Evolutionary conservation across 2,888 invertebrate species (phyloP).

Genomic region (Pandemis cinnamomeana): DNA sequence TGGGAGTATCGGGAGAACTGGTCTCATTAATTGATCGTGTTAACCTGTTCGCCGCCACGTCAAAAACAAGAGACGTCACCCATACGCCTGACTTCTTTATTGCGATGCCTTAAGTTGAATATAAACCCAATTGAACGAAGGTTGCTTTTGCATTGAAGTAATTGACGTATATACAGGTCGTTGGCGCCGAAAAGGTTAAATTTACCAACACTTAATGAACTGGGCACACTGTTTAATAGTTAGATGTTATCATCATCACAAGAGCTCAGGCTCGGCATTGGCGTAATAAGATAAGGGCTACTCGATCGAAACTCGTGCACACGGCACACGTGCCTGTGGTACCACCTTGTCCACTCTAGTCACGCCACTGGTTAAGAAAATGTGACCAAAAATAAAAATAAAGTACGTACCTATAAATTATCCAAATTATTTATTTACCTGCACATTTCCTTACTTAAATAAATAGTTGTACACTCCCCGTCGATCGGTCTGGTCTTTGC

Average conservation of each 20-base stretch:
- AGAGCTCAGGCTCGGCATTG: not conserved
- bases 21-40: not conserved
- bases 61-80: too few relatives aligned
- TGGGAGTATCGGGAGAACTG: not conserved
- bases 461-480: too few relatives aligned
- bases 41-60: not conserved
- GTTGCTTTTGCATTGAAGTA: too few relatives aligned
- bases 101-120: too few relatives aligned
- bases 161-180: too few relatives aligned
- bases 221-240: not conserved
- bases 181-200: too few relatives aligned
- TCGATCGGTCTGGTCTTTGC: too few relatives aligned
- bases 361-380: constrained; percentile 61
- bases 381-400: constrained; percentile 69
- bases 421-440: not conserved
- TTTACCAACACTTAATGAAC: not conserved
- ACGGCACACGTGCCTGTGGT: not conserved
- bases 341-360: constrained; percentile 41
- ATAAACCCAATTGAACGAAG: too few relatives aligned
- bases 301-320: not conserved
- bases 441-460: not conserved
- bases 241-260: not conserved
- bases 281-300: not conserved
- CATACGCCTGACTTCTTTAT: too few relatives aligned
- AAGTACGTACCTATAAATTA: constrained; percentile 39